Evolutionary conservation across 1,140 invertebrate genomes (phyloP).

Genomic region (Brachionus calyciflorus): DNA sequence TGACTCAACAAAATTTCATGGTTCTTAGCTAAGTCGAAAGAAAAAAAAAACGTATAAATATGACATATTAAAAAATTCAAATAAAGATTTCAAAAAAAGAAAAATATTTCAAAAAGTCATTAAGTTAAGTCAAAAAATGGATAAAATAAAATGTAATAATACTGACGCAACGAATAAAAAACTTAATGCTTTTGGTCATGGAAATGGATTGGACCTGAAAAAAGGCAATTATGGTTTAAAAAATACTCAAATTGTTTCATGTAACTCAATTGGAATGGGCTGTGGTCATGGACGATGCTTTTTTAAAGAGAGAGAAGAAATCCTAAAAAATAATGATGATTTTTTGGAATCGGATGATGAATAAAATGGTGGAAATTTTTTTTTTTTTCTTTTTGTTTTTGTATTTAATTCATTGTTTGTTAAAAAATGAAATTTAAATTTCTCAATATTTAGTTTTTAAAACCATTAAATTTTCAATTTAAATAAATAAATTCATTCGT

Average conservation of each 20-base stretch:
- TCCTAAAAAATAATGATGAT: background rate
- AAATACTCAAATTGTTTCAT: slow-evolving; percentile 19
- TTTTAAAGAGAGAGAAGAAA: background rate
- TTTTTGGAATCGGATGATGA: background rate
- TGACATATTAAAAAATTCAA: too few relatives aligned
- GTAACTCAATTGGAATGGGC: background rate
- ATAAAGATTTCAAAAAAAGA: too few relatives aligned
- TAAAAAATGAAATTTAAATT: background rate
- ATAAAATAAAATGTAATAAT: too few relatives aligned
- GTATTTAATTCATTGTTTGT: background rate
- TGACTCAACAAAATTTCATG: too few relatives aligned
- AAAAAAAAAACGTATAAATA: too few relatives aligned
- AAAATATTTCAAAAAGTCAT: too few relatives aligned
- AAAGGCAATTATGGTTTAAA: slow-evolving; percentile 12
- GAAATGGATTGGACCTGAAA: slow-evolving; percentile 10
- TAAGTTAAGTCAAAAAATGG: too few relatives aligned
- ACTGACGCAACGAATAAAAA: background rate
- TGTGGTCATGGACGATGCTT: slow-evolving; percentile 26
- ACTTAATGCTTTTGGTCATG: background rate
- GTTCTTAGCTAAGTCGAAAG: too few relatives aligned
- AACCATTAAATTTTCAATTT: too few relatives aligned
- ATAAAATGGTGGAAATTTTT: background rate
- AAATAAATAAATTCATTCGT: too few relatives aligned
- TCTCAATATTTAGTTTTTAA: background rate
- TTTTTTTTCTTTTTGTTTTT: too few relatives aligned